Conservation (phyloP, 2,888 invertebrate genomes). For the Nudaria mundana region DNA sequence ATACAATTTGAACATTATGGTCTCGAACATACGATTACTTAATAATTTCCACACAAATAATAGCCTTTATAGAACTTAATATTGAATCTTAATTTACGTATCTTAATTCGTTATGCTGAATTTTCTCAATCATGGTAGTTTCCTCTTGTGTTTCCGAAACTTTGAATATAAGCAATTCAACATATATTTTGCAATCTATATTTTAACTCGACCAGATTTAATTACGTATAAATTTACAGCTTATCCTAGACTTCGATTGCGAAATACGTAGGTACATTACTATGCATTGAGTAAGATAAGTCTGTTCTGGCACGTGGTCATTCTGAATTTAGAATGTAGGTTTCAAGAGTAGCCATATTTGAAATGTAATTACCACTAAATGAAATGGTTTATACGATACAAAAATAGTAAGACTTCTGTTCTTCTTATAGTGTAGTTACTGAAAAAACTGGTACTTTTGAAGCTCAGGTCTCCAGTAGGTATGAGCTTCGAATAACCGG, state of each 20-base stretch:
- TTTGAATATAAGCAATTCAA: constrained; percentile 8
- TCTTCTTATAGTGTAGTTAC: too few species aligned
- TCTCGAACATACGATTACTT: too few species aligned
- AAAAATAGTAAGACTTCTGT: too few species aligned
- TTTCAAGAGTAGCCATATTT: too few species aligned
- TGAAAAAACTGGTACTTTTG: too few species aligned
- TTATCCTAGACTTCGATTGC: constrained; percentile 22
- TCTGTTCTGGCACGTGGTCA: constrained; percentile 34
- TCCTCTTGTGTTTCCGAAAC: constrained; percentile 12
- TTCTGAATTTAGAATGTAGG: constrained; percentile 20
- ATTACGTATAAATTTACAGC: constrained; percentile 30
- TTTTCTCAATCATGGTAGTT: constrained; percentile 6
- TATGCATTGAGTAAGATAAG: constrained; percentile 17
- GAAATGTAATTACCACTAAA: too few species aligned
- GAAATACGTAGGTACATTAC: constrained; percentile 30
- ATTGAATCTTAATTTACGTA: background rate
- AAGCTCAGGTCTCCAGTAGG: too few species aligned
- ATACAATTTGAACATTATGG: too few species aligned
- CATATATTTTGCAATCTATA: constrained; percentile 25
- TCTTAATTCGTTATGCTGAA: background rate
- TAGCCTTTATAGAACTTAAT: too few species aligned
- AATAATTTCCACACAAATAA: too few species aligned
- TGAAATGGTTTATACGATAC: too few species aligned
- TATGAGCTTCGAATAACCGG: too few species aligned
- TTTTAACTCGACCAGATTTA: constrained; percentile 25